A percentile compares a stretch with the other conserved stretches of the same genome.
Conservation (phyloP, 1,140 invertebrate species). For the Drosophila santomea region DNA sequence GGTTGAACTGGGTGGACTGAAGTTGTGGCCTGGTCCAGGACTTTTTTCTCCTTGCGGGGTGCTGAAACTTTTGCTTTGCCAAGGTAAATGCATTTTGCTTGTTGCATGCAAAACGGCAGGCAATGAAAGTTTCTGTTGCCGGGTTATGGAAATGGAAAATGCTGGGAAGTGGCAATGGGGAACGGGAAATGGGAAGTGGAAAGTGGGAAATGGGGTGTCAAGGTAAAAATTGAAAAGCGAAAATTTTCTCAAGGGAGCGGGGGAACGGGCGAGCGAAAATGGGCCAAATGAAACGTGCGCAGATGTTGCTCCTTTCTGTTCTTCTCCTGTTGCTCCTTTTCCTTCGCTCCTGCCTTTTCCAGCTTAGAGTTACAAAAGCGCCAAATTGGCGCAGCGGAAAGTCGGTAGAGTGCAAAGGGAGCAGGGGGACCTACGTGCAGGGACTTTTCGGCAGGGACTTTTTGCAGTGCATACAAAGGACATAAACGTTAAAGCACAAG, state of each 20-base stretch:
- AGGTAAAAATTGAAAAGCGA: constrained; percentile 76
- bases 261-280: constrained; percentile 45
- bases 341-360: constrained; percentile 34
- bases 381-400: constrained; percentile 64
- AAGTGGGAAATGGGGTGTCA: constrained; percentile 59
- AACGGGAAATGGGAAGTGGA: constrained; percentile 1
- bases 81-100: constrained; percentile 80
- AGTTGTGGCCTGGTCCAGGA: not conserved
- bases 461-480: constrained; percentile 20
- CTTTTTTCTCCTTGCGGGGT: constrained; percentile 11
- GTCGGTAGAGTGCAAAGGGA: constrained; percentile 8
- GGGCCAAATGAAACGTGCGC: constrained; percentile 72
- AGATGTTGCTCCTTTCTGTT: constrained; percentile 27
- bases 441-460: not conserved
- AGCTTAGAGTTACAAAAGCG: constrained; percentile 61
- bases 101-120: constrained; percentile 75
- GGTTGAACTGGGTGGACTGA: constrained; percentile 4
- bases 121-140: constrained; percentile 73
- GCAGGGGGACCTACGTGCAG: not conserved
- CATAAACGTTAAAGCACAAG: constrained; percentile 49
- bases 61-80: constrained; percentile 55
- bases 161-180: not conserved
- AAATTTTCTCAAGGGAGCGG: constrained; percentile 45
- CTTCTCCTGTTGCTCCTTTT: constrained; percentile 26
- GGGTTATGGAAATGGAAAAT: constrained; percentile 47